Evolutionary conservation across 2,888 invertebrate genomes (phyloP).

Genomic region (Gari tellinella): DNA sequence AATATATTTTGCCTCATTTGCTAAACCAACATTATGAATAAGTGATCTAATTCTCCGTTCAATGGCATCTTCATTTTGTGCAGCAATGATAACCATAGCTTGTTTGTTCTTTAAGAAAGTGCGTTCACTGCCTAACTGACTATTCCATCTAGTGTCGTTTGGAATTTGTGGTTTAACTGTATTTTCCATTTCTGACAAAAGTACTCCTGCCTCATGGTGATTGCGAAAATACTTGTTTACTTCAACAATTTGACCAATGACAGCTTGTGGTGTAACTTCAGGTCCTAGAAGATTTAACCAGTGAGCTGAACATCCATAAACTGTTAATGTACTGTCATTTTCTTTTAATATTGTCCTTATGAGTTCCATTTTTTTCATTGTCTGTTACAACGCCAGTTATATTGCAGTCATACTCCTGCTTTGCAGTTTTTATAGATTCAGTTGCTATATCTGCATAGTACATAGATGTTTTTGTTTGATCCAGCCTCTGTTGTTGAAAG

Average conservation of each 20-base stretch:
- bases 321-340: conserved; percentile 12
- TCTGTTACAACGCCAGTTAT: conserved; percentile 38
- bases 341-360: conserved; percentile 27
- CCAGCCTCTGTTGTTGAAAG: conserved; percentile 27
- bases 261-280: conserved; percentile 37
- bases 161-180: conserved; percentile 34
- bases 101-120: conserved; percentile 27
- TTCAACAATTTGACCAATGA: conserved; percentile 37
- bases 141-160: conserved; percentile 34
- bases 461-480: conserved; percentile 33
- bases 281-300: conserved; percentile 37
- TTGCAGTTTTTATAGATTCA: conserved; percentile 17
- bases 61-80: conserved; percentile 44
- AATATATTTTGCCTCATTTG: conserved; percentile 36
- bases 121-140: conserved; percentile 26
- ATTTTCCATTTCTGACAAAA: conserved; percentile 15
- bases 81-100: conserved; percentile 23
- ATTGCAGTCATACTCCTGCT: conserved; percentile 30
- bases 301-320: conserved; percentile 36
- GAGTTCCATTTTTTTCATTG: conserved; percentile 39
- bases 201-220: conserved; percentile 22
- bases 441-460: conserved; percentile 32
- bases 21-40: conserved; percentile 46
- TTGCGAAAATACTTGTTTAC: conserved; percentile 47
- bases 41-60: conserved; percentile 34